Base-by-base conservation (phyloP, 2,113 vertebrate species). In the Phrynocephalus versicolor region DNA sequence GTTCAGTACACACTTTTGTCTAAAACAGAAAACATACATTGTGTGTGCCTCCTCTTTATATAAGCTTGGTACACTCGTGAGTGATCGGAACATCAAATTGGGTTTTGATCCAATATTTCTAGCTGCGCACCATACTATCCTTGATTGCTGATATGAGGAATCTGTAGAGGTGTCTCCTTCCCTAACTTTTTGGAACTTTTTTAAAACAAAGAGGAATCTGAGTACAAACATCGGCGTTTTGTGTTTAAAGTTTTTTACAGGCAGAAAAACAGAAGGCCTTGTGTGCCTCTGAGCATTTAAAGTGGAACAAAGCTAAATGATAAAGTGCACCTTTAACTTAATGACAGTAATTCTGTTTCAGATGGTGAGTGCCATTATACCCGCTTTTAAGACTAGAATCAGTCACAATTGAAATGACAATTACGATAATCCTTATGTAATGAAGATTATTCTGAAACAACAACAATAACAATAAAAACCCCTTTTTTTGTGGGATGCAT, bases 401-500 rank as follows among this genome's bases (percentile, higher is more conserved):
- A 93, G 83, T 93, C 93, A 73, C 65, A 91, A 92, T 87, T 93
- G 90, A 95, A 94, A 92, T 89, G 92, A 89, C 89, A 91, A 92
- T 93, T 94, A 91, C 91, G 89, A 90, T 89, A 82, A 92, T 89
- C 82, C 83, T 89, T 39, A 81, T 80, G 90, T 90, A 93, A 93
- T 87, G 88, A 93, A 92, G 91, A 89, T 90, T 94, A 93, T 95
- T 93, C 90, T 93, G 89, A 94, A 96, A 93, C 79, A 89, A 92
- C 30, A 62, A 45, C 23, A 92, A 14, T 72, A 79, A 69, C 21
- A 5, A 23, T 25, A 82, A 82, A 89, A 76, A 87, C 82, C 16
- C 76, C 65, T 27, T 57, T 91, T 89, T 81, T 62, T 51, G 79
- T 62, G 64, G 64, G 79, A 41, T 79, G 35, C 79, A 65, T 87